Base-by-base conservation (phyloP, 2,888 invertebrate genomes). In the Eretmocerus hayati region DNA sequence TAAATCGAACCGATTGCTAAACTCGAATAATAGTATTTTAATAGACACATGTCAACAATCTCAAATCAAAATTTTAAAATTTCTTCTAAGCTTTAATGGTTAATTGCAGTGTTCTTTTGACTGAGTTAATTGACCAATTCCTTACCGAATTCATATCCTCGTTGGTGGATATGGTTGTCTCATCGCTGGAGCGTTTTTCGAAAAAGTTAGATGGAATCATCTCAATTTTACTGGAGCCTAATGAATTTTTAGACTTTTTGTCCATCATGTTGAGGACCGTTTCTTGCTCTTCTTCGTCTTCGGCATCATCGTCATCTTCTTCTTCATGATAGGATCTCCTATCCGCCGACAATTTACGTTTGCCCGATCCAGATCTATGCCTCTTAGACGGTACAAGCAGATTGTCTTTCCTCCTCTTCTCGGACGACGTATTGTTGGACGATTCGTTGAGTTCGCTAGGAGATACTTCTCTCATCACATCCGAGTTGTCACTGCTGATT, bases 161-260 rank as follows among this genome's bases (percentile, higher is more conserved):
- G 33, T 51, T 54, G 1, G 54, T 52, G 5, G 58, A 56, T 31
- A 57, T 38, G 2, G 56, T 55, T 8, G 58, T 56, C 11, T 59
- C 58, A 22, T 57, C 56, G 21, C 51, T 57, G 15, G 52, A 58
- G 16, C 42, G 21, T n/a, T 21, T 41, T 3, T 37, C 16, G 13
- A 49, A 52, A 9, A 48, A 51, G 31, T 46, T 52, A 2, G 36
- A 22, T 1, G 54, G 49, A 6, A 52, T 46, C 1, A 46, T 42
- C 5, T 52, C 49, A 9, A 46, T 22, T 23, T 44, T 49, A 11
- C 51, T 52, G 8, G 51, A 49, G 19, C 42, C 30, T 1, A 50
- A 51, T 5, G 54, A 49, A 9, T 26, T 13, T n/a, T 22, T 42
- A 13, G 45, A 49, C 18, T 36, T 54, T n/a, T 48, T 48, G 2